Base-by-base conservation (phyloP, 2,888 invertebrate genomes). In the Drosophila anomalipes region DNA sequence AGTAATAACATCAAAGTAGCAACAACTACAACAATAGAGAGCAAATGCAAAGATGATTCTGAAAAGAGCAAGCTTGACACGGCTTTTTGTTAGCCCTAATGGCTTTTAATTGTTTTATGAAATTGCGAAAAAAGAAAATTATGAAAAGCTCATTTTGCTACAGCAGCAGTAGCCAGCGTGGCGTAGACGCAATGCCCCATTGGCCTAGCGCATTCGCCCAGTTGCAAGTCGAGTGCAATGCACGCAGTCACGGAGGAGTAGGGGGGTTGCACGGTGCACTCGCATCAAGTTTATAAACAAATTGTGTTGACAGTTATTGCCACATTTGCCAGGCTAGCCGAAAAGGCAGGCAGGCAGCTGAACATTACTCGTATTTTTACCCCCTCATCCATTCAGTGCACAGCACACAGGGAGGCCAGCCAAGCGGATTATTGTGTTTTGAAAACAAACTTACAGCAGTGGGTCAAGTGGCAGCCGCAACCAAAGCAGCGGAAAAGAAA, bases 91-190 rank as follows among this genome's bases (percentile, higher is more conserved):
- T 68, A 61, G 70, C 85, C 57, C 86, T 89, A 87, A 87, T 91
- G 90, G 91, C 77, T 82, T 87, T 87, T 91, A 91, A 87, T 87
- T 87, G 91, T 91, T 87, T 77, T 74, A 78, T 82, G 73, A 89
- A 84, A 91, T 84, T 89, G 74, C 81, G 35, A 81, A 91, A 90
- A 59, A 62, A 35, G 19, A 37, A 39, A 49, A n/a, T 39, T 30
- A 39, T 47, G 26, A 47, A 73, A 70, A 57, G 58, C 44, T 60
- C 65, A 65, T 62, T 74, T 70, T 68, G 70, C 44, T 32, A 54
- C 70, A 56, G 51, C 58, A 44, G n/a, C 56, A 47, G 14, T 22
- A 22, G 69, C 22, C 39, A 57, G 14, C 39, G 41, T 30, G 51
- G 30, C 62, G 63, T 61, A 70, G 69, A 53, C 65, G 69, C 57